Base-by-base conservation (phyloP, 2,113 vertebrate species). In the Hemicordylus capensis region DNA sequence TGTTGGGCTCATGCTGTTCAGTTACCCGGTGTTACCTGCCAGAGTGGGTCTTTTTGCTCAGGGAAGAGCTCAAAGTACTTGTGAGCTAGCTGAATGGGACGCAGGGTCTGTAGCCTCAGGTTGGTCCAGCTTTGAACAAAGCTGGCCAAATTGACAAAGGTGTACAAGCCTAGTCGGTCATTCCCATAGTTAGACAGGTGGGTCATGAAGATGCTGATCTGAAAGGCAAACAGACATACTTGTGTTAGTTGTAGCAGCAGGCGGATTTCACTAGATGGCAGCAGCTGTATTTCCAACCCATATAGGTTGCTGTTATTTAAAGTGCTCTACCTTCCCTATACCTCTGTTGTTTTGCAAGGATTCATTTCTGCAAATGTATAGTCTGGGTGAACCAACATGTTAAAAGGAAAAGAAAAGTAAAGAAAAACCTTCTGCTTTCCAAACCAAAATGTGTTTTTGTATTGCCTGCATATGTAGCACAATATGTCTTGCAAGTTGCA, bases 181-280 rank as follows among this genome's bases (percentile, higher is more conserved):
- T 99, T 99, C 24, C 98, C 99, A 0, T 99, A 99, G 95, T 99
- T 99, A 54, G 98, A 99, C 80, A 99, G 94, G 92, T 99, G 99
- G 46, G 98, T 99, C 99, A 99, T 99, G 94, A 99, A 99, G 94
- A 99, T 98, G 94, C 98, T 99, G 95, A 99, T 98, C 99, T 99
- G 92, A 64, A 94, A 95, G 70, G 84, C 20, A 91, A 90, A 80
- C 73, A 76, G 77, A 88, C 2, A 73, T 83, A 74, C 56, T 42
- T 58, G 11, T 58, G 46, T 80, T 89, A 86, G 81, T 56, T 54
- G 26, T 69, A 46, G 76, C 54, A 80, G 24, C 20, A 4, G 2
- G 34, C 46, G 78, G 10, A 66, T 34, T 20, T 77, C 22, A 81
- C 44, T 58, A 90, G 84, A 15, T 22, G 37, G 46, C 39, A 78